These are phyloP conservation scores for Pachyramphus minor DNA, from an alignment of 2,113 vertebrate species.

Conservation along the genomic window DNA sequence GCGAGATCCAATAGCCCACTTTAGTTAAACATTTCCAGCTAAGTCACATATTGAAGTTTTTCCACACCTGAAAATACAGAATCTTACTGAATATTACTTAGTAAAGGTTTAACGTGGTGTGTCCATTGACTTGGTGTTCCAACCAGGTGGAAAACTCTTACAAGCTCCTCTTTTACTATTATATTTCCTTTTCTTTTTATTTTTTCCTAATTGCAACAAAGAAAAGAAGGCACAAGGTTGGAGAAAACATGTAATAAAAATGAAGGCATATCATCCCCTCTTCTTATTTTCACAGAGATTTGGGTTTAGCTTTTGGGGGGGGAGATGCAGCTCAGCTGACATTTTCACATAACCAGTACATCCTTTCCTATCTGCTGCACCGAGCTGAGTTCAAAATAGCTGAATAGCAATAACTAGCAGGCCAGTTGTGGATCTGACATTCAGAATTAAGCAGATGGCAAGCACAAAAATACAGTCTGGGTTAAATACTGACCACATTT, in stretches of 20 bases:
- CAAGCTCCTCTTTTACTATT: neutral
- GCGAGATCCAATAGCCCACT: neutral
- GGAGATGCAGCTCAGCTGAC: neutral
- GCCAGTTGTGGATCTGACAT: slow-evolving; percentile 63
- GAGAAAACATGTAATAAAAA: neutral
- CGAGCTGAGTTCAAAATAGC: neutral
- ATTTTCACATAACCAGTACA: slow-evolving; percentile 7
- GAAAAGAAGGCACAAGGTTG: neutral
- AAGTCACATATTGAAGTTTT: neutral
- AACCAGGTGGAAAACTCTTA: neutral
- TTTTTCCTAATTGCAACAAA: neutral
- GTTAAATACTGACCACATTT: slow-evolving; percentile 60
- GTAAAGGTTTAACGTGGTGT: neutral
- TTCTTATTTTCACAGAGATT: neutral
- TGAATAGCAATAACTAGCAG: slow-evolving; percentile 45
- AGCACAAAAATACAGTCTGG: slow-evolving; percentile 62
- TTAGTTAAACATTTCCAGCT: neutral
- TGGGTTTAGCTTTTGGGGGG: neutral
- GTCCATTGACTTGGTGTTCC: neutral
- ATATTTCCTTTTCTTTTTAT: neutral
- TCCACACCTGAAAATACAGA: neutral
- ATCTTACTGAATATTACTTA: neutral
- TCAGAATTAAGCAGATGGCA: slow-evolving; percentile 66
- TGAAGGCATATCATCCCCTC: neutral
- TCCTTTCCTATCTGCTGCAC: neutral